Conservation (phyloP, 2,113 vertebrate genomes). For the Hepsetus odoe region DNA sequence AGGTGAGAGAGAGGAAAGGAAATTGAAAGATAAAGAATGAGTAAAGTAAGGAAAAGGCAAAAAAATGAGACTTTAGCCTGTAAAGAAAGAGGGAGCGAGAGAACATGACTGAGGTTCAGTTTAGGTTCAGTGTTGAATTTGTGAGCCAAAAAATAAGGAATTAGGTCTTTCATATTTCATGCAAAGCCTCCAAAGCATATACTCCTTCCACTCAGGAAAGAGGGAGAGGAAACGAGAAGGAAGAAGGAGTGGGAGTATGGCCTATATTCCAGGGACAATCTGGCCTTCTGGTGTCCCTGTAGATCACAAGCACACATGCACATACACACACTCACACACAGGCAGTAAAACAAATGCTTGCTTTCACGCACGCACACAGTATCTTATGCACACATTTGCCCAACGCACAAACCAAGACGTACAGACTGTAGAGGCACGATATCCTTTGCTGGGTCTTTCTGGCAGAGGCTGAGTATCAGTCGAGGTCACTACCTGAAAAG, state of each 20-base stretch:
- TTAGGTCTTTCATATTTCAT: conserved; percentile 44
- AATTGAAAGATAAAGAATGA: conserved; percentile 56
- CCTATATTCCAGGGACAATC: conserved; percentile 66
- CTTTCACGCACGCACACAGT: conserved; percentile 40
- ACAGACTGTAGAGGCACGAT: background rate
- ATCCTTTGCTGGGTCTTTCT: background rate
- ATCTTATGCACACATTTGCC: background rate
- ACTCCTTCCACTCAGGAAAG: conserved; percentile 9
- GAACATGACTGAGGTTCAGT: background rate
- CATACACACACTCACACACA: conserved; percentile 5
- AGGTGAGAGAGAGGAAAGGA: conserved; percentile 70
- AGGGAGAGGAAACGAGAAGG: background rate
- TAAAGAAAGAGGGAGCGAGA: background rate
- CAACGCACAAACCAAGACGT: background rate
- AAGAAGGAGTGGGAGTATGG: conserved; percentile 50
- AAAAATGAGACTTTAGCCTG: background rate
- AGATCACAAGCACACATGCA: conserved; percentile 57
- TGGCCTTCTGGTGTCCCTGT: conserved; percentile 65
- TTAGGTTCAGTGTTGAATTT: conserved; percentile 14
- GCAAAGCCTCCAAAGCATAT: conserved; percentile 26
- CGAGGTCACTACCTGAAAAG: too few species aligned
- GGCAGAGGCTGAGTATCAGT: background rate
- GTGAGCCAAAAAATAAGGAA: conserved; percentile 12
- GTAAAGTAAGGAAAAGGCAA: conserved; percentile 43
- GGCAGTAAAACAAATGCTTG: background rate